Evolutionary conservation across 1,140 invertebrate species (phyloP).

Genomic region (Dinoponera quadriceps): DNA sequence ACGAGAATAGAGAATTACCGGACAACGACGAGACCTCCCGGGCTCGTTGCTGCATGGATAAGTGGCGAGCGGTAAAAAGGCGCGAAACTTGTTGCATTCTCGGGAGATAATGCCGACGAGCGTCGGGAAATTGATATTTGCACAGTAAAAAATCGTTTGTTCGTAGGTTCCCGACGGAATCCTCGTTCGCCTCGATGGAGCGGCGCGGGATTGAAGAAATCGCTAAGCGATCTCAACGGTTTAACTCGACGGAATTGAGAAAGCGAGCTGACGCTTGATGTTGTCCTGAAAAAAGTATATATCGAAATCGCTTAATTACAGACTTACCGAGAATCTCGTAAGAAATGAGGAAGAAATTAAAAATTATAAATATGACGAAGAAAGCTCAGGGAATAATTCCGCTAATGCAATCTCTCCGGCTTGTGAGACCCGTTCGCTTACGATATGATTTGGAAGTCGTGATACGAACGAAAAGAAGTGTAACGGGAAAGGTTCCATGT

Average conservation of each 20-base stretch:
- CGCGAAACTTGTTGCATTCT: neutral
- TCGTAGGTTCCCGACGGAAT: neutral
- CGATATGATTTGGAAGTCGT: no score
- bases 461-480: no score
- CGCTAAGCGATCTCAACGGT: neutral
- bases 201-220: neutral
- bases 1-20: slow-evolving; percentile 4
- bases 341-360: no score
- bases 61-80: neutral
- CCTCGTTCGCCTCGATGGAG: neutral
- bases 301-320: no score
- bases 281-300: no score
- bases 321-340: no score
- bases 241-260: neutral
- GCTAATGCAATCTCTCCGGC: no score
- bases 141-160: neutral
- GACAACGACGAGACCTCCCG: neutral
- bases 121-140: slow-evolving; percentile 2
- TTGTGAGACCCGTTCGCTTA: no score
- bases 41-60: neutral
- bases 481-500: no score
- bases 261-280: no score
- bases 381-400: no score
- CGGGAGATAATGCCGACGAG: neutral
- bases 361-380: no score